Conservation (phyloP, 1,140 invertebrate species). For the Drosophila arizonae region DNA sequence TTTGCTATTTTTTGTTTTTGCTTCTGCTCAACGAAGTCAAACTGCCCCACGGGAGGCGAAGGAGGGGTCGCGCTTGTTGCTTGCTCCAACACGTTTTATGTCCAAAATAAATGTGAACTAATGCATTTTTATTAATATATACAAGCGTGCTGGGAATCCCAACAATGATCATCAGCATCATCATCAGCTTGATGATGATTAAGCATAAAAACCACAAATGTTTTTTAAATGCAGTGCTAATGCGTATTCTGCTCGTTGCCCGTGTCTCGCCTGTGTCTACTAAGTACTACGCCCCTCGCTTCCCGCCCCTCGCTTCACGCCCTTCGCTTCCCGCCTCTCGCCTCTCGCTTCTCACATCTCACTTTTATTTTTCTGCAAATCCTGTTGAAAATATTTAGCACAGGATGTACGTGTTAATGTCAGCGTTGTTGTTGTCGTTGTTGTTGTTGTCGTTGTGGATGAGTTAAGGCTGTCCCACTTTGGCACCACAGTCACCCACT, state of each 20-base stretch:
- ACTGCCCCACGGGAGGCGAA: constrained; percentile 49
- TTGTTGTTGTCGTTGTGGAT: constrained; percentile 28
- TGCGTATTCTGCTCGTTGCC: constrained; percentile 33
- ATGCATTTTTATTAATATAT: constrained; percentile 82
- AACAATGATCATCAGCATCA: constrained; percentile 37
- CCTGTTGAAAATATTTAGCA: constrained; percentile 73
- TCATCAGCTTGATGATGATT: constrained; percentile 63
- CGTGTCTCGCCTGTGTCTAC: constrained; percentile 14
- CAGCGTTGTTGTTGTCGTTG: constrained; percentile 22
- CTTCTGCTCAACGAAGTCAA: constrained; percentile 34
- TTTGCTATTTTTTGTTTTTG: background rate
- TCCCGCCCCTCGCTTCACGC: constrained; percentile 6
- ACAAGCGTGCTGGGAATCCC: constrained; percentile 78
- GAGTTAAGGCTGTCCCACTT: constrained; percentile 37
- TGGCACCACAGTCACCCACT: constrained; percentile 13
- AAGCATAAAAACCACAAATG: constrained; percentile 79
- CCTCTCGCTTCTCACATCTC: constrained; percentile 13
- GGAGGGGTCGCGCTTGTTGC: constrained; percentile 39
- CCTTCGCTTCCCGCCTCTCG: constrained; percentile 14
- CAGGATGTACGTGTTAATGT: constrained; percentile 64
- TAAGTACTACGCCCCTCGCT: constrained; percentile 58
- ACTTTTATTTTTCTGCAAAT: constrained; percentile 26
- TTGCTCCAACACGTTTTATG: constrained; percentile 78
- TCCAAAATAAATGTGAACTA: constrained; percentile 80
- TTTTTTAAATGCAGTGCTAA: constrained; percentile 81